Conservation (phyloP, 2,888 invertebrate genomes). For the Omphaloscelis lunosa region DNA sequence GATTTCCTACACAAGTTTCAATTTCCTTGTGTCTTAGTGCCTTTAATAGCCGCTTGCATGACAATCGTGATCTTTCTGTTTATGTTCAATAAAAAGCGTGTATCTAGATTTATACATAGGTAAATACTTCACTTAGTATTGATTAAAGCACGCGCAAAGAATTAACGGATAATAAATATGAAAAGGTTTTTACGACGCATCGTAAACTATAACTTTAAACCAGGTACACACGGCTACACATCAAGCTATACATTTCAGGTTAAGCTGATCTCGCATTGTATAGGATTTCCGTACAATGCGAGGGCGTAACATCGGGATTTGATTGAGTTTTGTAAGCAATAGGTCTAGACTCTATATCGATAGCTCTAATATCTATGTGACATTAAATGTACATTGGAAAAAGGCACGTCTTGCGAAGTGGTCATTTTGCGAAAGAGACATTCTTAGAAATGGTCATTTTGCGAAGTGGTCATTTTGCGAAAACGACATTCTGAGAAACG, state of each 20-base stretch:
- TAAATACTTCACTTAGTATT: conserved; percentile 9
- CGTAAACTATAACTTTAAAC: conserved; percentile 7
- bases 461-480: too few species aligned
- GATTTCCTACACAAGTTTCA: neutral
- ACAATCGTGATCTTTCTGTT: conserved; percentile 29
- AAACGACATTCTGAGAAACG: too few species aligned
- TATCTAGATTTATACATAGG: neutral
- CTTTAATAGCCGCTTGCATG: neutral
- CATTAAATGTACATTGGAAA: too few species aligned
- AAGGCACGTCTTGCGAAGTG: too few species aligned
- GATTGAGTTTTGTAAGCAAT: neutral
- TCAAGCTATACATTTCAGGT: too few species aligned
- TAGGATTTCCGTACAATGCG: too few species aligned
- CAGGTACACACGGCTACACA: too few species aligned
- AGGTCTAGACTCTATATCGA: neutral
- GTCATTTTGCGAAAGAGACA: too few species aligned
- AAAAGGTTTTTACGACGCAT: conserved; percentile 7
- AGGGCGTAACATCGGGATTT: neutral
- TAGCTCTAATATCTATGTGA: neutral
- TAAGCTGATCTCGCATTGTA: too few species aligned
- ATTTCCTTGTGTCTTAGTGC: neutral
- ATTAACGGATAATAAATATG: conserved; percentile 3
- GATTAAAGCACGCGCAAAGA: neutral
- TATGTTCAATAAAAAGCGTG: conserved; percentile 11
- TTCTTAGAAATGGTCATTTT: too few species aligned